phyloP scores from a whole-genome alignment of 2,797 vertebrate genomes.

The Cossypha polioptera region DNA sequence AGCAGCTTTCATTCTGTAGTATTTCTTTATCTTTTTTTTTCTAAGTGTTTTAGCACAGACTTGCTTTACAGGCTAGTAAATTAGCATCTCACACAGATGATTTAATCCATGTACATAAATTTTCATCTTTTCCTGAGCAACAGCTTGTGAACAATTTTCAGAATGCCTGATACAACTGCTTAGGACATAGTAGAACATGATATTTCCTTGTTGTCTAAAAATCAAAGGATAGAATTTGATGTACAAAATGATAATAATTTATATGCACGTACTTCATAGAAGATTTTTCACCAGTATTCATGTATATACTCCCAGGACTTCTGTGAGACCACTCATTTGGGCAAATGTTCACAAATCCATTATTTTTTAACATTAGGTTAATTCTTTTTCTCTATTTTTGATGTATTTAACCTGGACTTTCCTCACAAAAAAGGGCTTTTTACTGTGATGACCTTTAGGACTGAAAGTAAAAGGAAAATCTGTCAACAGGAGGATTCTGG shows the following conservation, averaged over 20 bases:
- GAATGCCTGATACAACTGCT: neutral
- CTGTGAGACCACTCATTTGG: neutral
- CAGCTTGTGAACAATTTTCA: conserved; percentile 11
- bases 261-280: neutral
- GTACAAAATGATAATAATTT: neutral
- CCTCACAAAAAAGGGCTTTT: neutral
- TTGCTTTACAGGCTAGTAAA: neutral
- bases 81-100: neutral
- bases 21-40: neutral
- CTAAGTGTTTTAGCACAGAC: neutral
- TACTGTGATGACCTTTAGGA: neutral
- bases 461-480: neutral
- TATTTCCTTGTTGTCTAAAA: neutral
- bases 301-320: neutral
- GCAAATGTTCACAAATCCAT: neutral
- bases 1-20: neutral
- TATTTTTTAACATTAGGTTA: neutral
- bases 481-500: neutral
- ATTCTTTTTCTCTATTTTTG: neutral
- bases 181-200: neutral
- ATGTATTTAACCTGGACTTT: neutral
- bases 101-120: neutral
- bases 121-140: neutral
- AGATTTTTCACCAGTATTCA: neutral
- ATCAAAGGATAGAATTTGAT: neutral